phyloP scores from a whole-genome alignment of 2,888 invertebrate genomes.

The Oxyscelio sp. region DNA sequence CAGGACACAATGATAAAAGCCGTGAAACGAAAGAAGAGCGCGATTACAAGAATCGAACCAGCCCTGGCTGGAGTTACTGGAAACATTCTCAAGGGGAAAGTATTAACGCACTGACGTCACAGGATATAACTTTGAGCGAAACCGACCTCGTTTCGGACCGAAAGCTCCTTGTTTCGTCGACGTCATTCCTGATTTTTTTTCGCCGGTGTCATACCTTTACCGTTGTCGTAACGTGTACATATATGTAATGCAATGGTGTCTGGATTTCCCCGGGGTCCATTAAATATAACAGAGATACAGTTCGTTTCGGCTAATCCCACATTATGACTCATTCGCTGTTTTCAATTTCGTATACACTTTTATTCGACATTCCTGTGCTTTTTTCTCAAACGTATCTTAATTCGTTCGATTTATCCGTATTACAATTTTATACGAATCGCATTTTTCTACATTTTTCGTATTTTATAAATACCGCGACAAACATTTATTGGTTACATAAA shows the following conservation, averaged over 20 bases:
- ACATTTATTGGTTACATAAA: too few species aligned
- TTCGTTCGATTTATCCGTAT: too few species aligned
- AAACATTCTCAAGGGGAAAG: slow-evolving; percentile 69
- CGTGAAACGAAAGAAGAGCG: slow-evolving; percentile 5
- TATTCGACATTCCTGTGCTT: too few species aligned
- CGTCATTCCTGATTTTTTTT: slow-evolving; percentile 31
- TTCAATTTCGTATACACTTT: slow-evolving; percentile 15
- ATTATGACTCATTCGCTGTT: slow-evolving; percentile 35
- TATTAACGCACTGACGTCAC: slow-evolving; percentile 70
- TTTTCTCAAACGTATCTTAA: too few species aligned
- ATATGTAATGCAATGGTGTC: background rate
- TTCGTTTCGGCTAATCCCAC: slow-evolving; percentile 18
- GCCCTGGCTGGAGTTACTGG: slow-evolving; percentile 35
- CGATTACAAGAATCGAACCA: slow-evolving; percentile 47
- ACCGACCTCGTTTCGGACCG: slow-evolving; percentile 65
- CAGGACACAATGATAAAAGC: slow-evolving; percentile 1
- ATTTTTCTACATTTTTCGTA: too few species aligned
- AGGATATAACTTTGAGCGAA: slow-evolving; percentile 53
- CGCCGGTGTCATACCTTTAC: slow-evolving; percentile 13
- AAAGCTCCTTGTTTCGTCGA: slow-evolving; percentile 63
- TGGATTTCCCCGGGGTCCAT: slow-evolving; percentile 44
- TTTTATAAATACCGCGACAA: too few species aligned
- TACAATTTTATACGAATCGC: too few species aligned
- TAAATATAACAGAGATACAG: slow-evolving; percentile 5
- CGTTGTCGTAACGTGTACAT: slow-evolving; percentile 17